A percentile compares a stretch with the other conserved stretches of the same genome.
phyloP scores from a whole-genome alignment of 2,888 invertebrate species.

The Polyploca ridens region DNA sequence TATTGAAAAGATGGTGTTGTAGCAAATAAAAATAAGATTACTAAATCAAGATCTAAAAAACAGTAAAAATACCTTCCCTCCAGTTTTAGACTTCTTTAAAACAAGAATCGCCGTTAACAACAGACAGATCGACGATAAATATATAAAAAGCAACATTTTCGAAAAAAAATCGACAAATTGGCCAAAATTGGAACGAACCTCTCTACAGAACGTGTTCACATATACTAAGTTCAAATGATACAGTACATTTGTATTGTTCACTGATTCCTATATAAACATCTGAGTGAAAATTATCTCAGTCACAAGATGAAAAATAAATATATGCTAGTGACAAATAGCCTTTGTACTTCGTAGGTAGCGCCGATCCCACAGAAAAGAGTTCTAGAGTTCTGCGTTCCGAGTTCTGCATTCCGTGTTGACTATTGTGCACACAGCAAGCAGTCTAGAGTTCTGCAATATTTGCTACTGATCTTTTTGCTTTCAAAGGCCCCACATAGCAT shows the following conservation, averaged over 20 bases:
- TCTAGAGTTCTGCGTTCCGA: no score
- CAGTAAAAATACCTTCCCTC: slow-evolving; percentile 46
- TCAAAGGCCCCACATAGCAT: no score
- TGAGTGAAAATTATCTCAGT: slow-evolving; percentile 44
- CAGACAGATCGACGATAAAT: slow-evolving; percentile 58
- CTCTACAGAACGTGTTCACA: slow-evolving; percentile 26
- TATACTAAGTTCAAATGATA: slow-evolving; percentile 35
- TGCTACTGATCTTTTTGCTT: no score
- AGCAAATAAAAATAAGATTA: no score
- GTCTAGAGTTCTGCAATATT: no score
- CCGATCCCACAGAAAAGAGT: no score
- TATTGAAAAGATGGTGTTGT: no score
- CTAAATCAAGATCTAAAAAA: not conserved
- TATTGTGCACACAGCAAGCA: no score
- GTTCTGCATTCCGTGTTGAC: no score
- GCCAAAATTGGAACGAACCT: slow-evolving; percentile 31
- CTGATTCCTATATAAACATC: slow-evolving; percentile 15
- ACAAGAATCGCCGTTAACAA: slow-evolving; percentile 56
- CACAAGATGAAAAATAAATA: slow-evolving; percentile 45
- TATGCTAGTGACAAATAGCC: slow-evolving; percentile 13
- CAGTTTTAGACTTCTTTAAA: slow-evolving; percentile 53
- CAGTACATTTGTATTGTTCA: slow-evolving; percentile 22
- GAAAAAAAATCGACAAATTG: not conserved
- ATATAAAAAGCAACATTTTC: slow-evolving; percentile 61
- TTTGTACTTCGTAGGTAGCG: not conserved